Conservation (phyloP, 2,888 invertebrate genomes). For the Aphelenchoides bicaudatus region DNA sequence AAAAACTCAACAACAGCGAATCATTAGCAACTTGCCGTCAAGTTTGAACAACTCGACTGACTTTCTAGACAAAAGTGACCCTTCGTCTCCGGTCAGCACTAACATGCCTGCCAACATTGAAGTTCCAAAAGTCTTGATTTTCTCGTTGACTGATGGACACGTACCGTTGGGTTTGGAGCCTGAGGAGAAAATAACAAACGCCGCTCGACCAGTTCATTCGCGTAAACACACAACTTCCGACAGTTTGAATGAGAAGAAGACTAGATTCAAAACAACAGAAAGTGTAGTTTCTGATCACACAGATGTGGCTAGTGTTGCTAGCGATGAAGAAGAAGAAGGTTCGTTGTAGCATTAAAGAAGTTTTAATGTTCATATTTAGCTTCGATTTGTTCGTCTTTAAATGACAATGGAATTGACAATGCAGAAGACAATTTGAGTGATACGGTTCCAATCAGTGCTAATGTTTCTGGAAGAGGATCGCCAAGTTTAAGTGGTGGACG, state of each 20-base stretch:
- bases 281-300: slow-evolving; percentile 37
- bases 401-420: slow-evolving; percentile 33
- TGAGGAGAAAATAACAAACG: slow-evolving; percentile 58
- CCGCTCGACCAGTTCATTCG: slow-evolving; percentile 43
- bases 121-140: slow-evolving; percentile 26
- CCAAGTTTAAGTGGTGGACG: slow-evolving; percentile 65
- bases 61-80: not conserved
- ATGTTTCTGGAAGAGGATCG: slow-evolving; percentile 76
- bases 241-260: slow-evolving; percentile 41
- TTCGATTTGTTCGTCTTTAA: slow-evolving; percentile 31
- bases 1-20: slow-evolving; percentile 16
- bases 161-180: slow-evolving; percentile 61
- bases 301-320: slow-evolving; percentile 37
- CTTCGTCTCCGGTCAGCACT: not conserved
- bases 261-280: slow-evolving; percentile 46
- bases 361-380: no score
- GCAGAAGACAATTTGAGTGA: slow-evolving; percentile 78
- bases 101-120: not conserved
- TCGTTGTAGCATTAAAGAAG: no score
- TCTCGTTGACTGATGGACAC: slow-evolving; percentile 33
- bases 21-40: slow-evolving; percentile 12
- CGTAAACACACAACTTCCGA: slow-evolving; percentile 32
- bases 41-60: slow-evolving; percentile 5
- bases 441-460: slow-evolving; percentile 71
- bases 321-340: slow-evolving; percentile 47